Conservation (phyloP, 2,888 invertebrate species). For the Cephus spinipes region DNA sequence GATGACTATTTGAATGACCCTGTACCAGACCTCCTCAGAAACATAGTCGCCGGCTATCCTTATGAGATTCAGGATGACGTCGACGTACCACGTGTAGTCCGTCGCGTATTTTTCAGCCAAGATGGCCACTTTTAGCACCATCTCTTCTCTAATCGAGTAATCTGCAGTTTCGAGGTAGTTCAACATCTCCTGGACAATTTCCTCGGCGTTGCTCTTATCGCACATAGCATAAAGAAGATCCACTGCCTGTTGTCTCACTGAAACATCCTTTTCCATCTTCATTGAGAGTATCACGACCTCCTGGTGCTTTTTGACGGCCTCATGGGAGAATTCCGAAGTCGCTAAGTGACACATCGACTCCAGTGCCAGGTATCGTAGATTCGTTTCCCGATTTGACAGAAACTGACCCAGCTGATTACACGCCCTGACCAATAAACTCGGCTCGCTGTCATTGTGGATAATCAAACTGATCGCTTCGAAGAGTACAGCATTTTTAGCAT, state of each 20-base stretch:
- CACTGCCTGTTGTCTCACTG: slow-evolving; percentile 97
- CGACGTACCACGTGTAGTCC: slow-evolving; percentile 99
- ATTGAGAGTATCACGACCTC: slow-evolving; percentile 98
- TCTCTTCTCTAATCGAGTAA: slow-evolving; percentile 99
- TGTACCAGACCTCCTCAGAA: slow-evolving; percentile 99
- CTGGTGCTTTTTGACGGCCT: slow-evolving; percentile 99
- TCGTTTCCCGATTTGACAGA: slow-evolving; percentile 96
- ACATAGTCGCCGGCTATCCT: slow-evolving; percentile 99
- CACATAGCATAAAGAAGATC: slow-evolving; percentile 99
- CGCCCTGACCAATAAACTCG: slow-evolving; percentile 95
- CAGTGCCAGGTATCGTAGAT: slow-evolving; percentile 95
- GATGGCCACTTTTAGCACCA: slow-evolving; percentile 99
- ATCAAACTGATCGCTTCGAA: slow-evolving; percentile 99
- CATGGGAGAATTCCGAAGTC: slow-evolving; percentile 99
- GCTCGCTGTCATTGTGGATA: slow-evolving; percentile 98
- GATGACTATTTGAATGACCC: slow-evolving; percentile 99
- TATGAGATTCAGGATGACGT: slow-evolving; percentile 98
- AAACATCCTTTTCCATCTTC: slow-evolving; percentile 99
- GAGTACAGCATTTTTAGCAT: slow-evolving; percentile 99
- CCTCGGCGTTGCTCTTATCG: slow-evolving; percentile 98
- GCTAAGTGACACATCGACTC: slow-evolving; percentile 99
- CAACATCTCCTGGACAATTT: slow-evolving; percentile 99
- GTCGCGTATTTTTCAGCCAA: slow-evolving; percentile 99
- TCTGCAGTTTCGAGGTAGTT: slow-evolving; percentile 99
- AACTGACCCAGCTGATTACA: slow-evolving; percentile 99